Conservation (phyloP, 2,797 vertebrate genomes). For the Cygnus olor region DNA sequence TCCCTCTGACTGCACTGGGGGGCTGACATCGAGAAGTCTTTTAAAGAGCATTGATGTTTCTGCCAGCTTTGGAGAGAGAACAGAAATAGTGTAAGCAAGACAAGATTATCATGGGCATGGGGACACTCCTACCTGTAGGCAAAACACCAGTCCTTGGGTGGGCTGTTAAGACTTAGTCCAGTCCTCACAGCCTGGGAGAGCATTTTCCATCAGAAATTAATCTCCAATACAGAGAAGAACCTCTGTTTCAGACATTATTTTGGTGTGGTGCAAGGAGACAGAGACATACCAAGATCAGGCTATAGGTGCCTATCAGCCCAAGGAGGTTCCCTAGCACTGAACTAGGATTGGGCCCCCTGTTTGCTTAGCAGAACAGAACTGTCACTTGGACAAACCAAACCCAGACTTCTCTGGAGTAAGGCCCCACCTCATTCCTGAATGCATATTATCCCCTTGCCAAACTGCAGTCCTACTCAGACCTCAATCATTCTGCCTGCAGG, state of each 20-base stretch:
- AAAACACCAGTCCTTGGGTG: background rate
- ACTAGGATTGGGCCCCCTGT: background rate
- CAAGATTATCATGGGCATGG: rapidly evolving
- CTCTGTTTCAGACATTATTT: background rate
- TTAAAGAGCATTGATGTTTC: background rate
- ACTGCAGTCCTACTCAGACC: background rate
- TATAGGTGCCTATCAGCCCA: background rate
- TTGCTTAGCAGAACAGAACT: background rate
- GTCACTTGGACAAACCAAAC: background rate
- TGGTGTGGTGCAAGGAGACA: background rate
- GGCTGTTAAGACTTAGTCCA: background rate
- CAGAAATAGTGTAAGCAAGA: background rate
- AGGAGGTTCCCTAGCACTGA: background rate
- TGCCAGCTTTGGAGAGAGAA: background rate
- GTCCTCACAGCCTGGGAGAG: background rate
- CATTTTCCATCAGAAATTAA: background rate
- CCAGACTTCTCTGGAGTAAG: background rate
- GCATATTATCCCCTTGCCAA: background rate
- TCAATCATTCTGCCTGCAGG: conserved; percentile 11
- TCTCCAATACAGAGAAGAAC: background rate
- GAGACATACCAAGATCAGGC: background rate
- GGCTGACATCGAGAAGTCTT: background rate
- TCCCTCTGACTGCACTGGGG: background rate
- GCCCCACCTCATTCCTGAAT: background rate
- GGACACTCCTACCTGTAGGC: background rate